phyloP scores from a whole-genome alignment of 2,113 vertebrate genomes.

The Burhinus oedicnemus region DNA sequence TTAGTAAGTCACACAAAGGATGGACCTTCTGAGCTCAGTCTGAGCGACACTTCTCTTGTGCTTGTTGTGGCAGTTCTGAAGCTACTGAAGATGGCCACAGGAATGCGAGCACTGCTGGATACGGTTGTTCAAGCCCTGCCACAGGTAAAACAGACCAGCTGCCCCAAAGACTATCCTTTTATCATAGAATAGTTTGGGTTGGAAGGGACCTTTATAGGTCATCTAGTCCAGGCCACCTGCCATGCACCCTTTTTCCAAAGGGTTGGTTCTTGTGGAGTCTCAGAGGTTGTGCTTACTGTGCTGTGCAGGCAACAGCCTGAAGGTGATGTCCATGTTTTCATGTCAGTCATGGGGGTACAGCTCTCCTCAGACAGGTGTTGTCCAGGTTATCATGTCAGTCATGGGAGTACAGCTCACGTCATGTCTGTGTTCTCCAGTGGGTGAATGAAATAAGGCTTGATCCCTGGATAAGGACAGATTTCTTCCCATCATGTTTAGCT shows the following conservation, averaged over 20 bases:
- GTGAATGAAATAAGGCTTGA: neutral
- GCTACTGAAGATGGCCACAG: conserved; percentile 90
- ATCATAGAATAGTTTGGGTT: neutral
- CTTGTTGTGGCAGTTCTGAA: conserved; percentile 82
- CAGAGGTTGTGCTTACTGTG: neutral
- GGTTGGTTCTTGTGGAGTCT: neutral
- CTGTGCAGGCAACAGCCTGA: neutral
- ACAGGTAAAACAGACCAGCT: conserved; percentile 78
- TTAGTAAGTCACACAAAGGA: neutral
- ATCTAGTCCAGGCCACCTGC: neutral
- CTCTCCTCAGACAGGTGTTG: neutral
- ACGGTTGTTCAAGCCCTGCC: conserved; percentile 89
- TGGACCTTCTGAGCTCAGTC: neutral
- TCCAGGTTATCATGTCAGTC: neutral
- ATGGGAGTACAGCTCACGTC: neutral
- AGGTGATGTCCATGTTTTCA: neutral
- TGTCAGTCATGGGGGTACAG: neutral
- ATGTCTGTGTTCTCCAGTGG: neutral
- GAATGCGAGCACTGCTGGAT: conserved; percentile 88
- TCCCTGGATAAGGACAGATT: neutral
- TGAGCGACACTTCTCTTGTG: neutral
- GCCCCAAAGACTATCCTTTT: neutral
- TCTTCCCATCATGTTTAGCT: neutral
- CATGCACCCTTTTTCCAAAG: neutral
- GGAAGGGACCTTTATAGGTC: neutral